These are phyloP conservation scores for Tachysurus vachellii DNA, from an alignment of 2,113 vertebrate genomes.

Conservation along the genomic window DNA sequence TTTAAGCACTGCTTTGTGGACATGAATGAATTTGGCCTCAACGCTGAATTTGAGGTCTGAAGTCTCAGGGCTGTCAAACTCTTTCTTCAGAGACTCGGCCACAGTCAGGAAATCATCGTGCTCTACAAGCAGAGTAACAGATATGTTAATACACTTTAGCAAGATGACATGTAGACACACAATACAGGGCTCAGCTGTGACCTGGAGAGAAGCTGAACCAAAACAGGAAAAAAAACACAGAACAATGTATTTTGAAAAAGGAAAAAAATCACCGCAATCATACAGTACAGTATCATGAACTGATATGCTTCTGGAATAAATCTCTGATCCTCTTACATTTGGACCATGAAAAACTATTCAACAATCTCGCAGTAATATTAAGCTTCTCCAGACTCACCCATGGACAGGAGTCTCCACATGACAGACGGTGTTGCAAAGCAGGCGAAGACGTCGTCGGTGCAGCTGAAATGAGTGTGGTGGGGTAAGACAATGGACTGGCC, in stretches of 20 bases:
- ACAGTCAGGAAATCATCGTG: slow-evolving; percentile 94
- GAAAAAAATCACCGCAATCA: neutral
- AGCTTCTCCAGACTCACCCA: slow-evolving; percentile 71
- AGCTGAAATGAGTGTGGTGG: slow-evolving; percentile 82
- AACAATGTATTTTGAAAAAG: neutral
- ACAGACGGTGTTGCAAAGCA: slow-evolving; percentile 87
- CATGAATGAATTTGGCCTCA: slow-evolving; percentile 92
- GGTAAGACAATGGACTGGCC: slow-evolving; percentile 82
- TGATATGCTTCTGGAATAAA: neutral
- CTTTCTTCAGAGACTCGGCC: slow-evolving; percentile 91
- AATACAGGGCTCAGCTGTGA: neutral
- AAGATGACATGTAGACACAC: neutral
- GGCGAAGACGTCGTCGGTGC: slow-evolving; percentile 87
- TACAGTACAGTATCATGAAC: neutral
- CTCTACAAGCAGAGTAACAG: slow-evolving; percentile 73
- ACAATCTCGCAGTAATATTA: neutral
- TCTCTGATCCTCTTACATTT: neutral
- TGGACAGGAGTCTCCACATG: slow-evolving; percentile 83
- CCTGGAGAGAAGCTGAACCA: neutral
- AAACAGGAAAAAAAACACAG: neutral
- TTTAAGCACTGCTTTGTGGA: slow-evolving; percentile 96
- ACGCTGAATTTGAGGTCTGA: slow-evolving; percentile 93
- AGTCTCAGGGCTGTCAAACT: slow-evolving; percentile 96
- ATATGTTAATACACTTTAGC: neutral
- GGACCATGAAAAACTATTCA: neutral